Evolutionary conservation across 2,797 vertebrate species (phyloP).

Genomic region (Cyprinodon diabolis): DNA sequence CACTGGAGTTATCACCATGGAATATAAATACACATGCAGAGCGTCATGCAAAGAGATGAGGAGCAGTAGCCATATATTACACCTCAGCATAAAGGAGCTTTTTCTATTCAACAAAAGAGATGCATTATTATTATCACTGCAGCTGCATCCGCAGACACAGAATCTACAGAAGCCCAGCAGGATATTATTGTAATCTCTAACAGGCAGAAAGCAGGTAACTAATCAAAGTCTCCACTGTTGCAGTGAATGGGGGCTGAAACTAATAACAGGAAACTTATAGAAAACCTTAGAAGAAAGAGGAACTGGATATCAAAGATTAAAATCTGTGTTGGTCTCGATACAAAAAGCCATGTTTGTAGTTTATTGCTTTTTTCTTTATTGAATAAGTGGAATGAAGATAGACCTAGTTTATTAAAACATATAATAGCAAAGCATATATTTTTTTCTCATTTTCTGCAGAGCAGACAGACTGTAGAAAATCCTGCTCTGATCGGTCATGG

Average conservation of each 20-base stretch:
- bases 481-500: too few relatives aligned
- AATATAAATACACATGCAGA: slow-evolving; percentile 31
- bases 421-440: not conserved
- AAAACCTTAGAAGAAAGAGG: slow-evolving; percentile 43
- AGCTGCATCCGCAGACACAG: slow-evolving; percentile 25
- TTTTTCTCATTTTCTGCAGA: slow-evolving; percentile 10
- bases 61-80: slow-evolving; percentile 27
- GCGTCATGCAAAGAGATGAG: slow-evolving; percentile 10
- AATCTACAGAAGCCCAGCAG: slow-evolving; percentile 51
- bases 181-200: slow-evolving; percentile 69
- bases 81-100: slow-evolving; percentile 40
- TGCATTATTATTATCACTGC: slow-evolving; percentile 40
- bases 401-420: not conserved
- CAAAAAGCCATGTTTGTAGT: not conserved
- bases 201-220: slow-evolving; percentile 59
- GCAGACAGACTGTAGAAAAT: not conserved
- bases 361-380: not conserved
- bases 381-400: not conserved
- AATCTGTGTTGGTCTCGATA: not conserved
- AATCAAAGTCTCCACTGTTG: slow-evolving; percentile 67
- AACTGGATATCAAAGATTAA: slow-evolving; percentile 41
- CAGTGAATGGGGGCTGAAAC: slow-evolving; percentile 40
- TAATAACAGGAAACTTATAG: slow-evolving; percentile 47
- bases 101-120: slow-evolving; percentile 36
- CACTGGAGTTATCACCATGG: slow-evolving; percentile 32